Base-by-base conservation (phyloP, 2,797 vertebrate genomes). In the Myotis planiceps region DNA sequence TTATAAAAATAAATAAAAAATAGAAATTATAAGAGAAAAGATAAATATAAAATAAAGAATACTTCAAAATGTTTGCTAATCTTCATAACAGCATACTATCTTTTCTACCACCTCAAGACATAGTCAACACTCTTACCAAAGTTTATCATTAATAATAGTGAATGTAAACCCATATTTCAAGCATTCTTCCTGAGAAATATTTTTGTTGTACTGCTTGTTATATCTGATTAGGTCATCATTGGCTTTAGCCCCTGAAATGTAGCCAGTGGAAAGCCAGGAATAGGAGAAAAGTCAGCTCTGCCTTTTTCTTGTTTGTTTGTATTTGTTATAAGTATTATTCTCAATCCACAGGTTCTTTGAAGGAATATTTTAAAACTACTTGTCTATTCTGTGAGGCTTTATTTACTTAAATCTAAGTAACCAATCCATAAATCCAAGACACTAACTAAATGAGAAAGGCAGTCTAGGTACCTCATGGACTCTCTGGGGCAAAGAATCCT, bases 1-100 rank as follows among this genome's bases (percentile, higher is more conserved):
- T 72, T 69, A 32, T 74, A 65, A 86, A 90, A 78, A 87, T 88
- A 88, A 95, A 75, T 42, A 29, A 92, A 85, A 75, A 80, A 13
- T 55, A 63, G 60, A 79, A 86, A 84, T 66, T 49, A 42, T 32
- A 82, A 78, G 75, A 68, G 29, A 69, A 90, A 34, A 90, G 3
- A 65, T 71, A 80, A 87, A 39, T 69, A 13, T 72, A 27, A 69
- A 82, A 81, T 71, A 63, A 63, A 88, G 39, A 92, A 60, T 37
- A 60, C 9, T 90, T 88, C 49, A 9, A 94, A 63, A 84, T 68
- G 3, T 18, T 6, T 81, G 15, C 29, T 80, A 23, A 91, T 72
- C 49, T 93, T 88, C 39, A 58, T 39, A 78, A 71, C 25, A 39
- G 55, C 49, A 39, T 55, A 45, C 29, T 68, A n/a, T 34, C 29